Percentiles rank a stretch among this genome's conserved stretches.
phyloP scores from a whole-genome alignment of 35 echinoderm and acorn worm genomes.

The Antedon bifida region DNA sequence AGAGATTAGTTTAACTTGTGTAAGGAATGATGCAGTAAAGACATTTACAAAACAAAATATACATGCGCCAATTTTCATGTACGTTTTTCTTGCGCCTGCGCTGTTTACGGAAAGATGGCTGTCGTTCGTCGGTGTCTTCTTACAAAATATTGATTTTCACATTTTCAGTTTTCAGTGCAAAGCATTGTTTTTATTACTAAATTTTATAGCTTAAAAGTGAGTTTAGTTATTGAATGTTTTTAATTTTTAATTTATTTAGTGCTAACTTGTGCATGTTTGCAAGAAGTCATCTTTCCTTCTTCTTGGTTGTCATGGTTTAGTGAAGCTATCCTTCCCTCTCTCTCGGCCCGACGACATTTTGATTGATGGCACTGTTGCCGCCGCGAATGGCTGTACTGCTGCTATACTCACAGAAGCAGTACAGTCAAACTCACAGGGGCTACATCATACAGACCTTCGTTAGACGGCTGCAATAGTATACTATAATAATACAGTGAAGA shows the following conservation, averaged over 20 bases:
- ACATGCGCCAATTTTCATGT: neutral
- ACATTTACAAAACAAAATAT: slow-evolving; percentile 1
- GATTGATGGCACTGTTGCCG: too few relatives aligned
- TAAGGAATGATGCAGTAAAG: too few relatives aligned
- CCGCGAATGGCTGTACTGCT: too few relatives aligned
- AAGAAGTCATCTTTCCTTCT: neutral
- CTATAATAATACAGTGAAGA: too few relatives aligned
- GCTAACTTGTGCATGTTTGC: too few relatives aligned
- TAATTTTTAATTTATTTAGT: too few relatives aligned
- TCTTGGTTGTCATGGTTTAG: neutral
- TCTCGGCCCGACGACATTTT: neutral
- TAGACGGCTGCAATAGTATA: too few relatives aligned
- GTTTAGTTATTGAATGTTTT: neutral
- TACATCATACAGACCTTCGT: too few relatives aligned
- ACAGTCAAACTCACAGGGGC: too few relatives aligned
- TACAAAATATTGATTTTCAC: neutral
- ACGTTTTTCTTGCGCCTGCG: neutral
- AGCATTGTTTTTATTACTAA: neutral
- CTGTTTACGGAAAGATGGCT: neutral
- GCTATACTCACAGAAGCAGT: too few relatives aligned
- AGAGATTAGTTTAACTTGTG: too few relatives aligned
- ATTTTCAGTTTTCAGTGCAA: neutral
- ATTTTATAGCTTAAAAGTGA: neutral
- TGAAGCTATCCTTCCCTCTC: neutral
- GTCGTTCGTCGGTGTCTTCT: neutral